phyloP scores from a whole-genome alignment of 2,888 invertebrate species.

The Dimorphilus gyrociliatus region DNA sequence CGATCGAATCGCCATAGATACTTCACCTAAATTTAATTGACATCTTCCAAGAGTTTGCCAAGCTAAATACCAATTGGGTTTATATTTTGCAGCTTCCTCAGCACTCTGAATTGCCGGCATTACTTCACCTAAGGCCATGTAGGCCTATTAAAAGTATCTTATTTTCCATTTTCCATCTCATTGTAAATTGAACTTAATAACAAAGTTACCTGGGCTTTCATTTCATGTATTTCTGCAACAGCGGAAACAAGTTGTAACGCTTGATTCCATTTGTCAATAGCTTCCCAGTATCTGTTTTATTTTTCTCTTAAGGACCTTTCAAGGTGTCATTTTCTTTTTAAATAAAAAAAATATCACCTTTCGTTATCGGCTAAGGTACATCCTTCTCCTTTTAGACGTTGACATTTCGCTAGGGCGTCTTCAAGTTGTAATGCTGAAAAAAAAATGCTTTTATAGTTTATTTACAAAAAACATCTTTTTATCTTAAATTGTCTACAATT shows the following conservation, averaged over 20 bases:
- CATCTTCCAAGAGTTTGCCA: conserved; percentile 38
- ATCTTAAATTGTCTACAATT: too few relatives aligned
- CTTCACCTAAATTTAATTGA: conserved; percentile 35
- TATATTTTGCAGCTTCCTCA: conserved; percentile 23
- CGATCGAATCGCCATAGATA: conserved; percentile 26
- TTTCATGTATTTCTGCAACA: conserved; percentile 35
- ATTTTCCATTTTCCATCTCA: too few relatives aligned
- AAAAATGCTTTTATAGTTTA: too few relatives aligned
- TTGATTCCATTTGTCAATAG: conserved; percentile 37
- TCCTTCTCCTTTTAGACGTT: conserved; percentile 27
- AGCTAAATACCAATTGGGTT: conserved; percentile 36
- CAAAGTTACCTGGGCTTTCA: conserved; percentile 38
- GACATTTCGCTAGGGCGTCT: conserved; percentile 23
- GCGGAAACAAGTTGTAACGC: conserved; percentile 27
- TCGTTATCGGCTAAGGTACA: conserved; percentile 26
- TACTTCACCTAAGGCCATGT: conserved; percentile 24
- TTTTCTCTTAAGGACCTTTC: background rate
- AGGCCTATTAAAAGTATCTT: conserved; percentile 17
- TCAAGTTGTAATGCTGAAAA: too few relatives aligned
- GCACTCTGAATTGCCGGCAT: conserved; percentile 30
- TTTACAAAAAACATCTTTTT: too few relatives aligned
- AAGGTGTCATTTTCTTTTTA: background rate
- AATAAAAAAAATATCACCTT: conserved; percentile 16
- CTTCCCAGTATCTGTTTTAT: conserved; percentile 35
- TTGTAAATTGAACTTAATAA: background rate